phyloP scores from a whole-genome alignment of 2,888 invertebrate species.

The Agonopterix alstromeriana region DNA sequence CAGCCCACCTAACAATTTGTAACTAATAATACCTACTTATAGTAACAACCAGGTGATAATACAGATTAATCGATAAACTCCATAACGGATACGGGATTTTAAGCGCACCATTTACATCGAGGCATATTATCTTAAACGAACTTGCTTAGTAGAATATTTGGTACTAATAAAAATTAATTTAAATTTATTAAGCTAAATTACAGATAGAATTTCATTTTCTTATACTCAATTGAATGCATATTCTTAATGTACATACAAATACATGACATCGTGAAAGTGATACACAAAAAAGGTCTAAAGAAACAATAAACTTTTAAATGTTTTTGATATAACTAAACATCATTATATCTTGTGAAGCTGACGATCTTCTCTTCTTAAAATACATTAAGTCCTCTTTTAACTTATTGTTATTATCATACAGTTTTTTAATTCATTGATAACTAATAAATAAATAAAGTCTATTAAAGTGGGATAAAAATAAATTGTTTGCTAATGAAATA shows the following conservation, averaged over 20 bases:
- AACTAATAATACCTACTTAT: not conserved
- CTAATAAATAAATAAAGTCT: no score
- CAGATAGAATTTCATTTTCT: not conserved
- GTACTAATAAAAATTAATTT: slow-evolving; percentile 7
- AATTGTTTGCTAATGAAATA: slow-evolving; percentile 30
- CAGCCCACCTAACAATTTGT: not conserved
- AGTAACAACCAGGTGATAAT: not conserved
- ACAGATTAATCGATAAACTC: not conserved
- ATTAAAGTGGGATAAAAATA: not conserved
- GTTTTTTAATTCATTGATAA: no score
- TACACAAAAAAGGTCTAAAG: not conserved
- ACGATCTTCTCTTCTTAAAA: no score
- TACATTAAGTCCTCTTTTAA: no score
- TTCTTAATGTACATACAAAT: not conserved
- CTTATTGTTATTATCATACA: no score
- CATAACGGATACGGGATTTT: not conserved
- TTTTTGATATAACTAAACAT: no score
- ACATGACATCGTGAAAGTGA: slow-evolving; percentile 8
- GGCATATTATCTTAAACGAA: not conserved
- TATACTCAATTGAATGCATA: not conserved
- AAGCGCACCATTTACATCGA: slow-evolving; percentile 1
- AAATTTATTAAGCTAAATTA: slow-evolving; percentile 5
- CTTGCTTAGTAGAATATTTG: slow-evolving; percentile 7
- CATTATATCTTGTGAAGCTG: no score
- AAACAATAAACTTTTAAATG: not conserved